phyloP scores from a whole-genome alignment of 37 sponge, comb jelly and placozoan genomes.

The Corticium candelabrum region DNA sequence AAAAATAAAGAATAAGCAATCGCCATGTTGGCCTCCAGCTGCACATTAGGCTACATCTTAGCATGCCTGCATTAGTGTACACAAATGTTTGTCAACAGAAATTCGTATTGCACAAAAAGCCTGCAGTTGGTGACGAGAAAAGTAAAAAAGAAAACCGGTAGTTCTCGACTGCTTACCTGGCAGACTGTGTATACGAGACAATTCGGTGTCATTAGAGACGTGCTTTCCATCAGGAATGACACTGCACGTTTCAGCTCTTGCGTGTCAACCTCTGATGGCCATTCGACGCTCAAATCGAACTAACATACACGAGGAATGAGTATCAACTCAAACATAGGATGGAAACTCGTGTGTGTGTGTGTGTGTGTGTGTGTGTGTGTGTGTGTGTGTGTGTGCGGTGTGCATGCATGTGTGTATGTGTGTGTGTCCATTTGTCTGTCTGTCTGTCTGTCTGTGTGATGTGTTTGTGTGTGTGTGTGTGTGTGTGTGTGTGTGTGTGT shows the following conservation, averaged over 20 bases:
- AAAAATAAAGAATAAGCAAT: too few relatives aligned
- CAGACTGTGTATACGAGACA: background rate
- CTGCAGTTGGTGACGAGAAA: background rate
- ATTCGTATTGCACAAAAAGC: too few relatives aligned
- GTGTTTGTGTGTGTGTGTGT: too few relatives aligned
- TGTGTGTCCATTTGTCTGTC: background rate
- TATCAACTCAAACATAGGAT: background rate
- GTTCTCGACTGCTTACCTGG: background rate
- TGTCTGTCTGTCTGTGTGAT: background rate
- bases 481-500: too few relatives aligned
- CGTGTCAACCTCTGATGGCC: background rate
- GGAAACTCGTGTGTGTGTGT: background rate
- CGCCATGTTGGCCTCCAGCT: too few relatives aligned
- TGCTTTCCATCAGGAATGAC: background rate
- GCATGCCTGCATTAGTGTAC: too few relatives aligned
- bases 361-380: too few relatives aligned
- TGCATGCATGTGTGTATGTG: too few relatives aligned
- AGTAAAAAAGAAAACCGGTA: background rate
- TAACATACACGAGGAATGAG: too few relatives aligned
- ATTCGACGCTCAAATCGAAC: background rate
- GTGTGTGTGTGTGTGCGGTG: too few relatives aligned
- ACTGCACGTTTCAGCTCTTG: background rate
- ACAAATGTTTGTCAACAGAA: too few relatives aligned
- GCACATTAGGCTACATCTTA: too few relatives aligned
- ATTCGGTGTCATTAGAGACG: background rate